Evolutionary conservation across 2,888 invertebrate genomes (phyloP).

Genomic region (Odontomyia ornata): DNA sequence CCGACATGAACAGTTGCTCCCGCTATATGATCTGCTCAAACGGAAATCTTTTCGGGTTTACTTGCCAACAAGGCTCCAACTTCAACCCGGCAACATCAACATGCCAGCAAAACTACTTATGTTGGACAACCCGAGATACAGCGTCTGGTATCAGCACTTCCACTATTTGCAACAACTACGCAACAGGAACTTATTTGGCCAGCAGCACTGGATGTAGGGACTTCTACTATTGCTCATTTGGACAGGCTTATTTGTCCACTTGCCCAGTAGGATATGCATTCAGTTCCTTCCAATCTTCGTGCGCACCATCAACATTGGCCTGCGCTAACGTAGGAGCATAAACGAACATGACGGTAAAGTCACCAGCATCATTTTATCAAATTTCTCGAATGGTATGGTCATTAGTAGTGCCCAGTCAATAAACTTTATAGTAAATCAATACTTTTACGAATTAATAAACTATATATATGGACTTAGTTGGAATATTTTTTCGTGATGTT

Average conservation of each 20-base stretch:
- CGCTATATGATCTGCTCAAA: neutral
- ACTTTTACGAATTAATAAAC: neutral
- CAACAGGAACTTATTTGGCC: conserved; percentile 4
- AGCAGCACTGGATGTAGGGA: neutral
- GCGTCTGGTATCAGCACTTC: neutral
- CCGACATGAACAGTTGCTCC: conserved; percentile 1
- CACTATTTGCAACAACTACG: neutral
- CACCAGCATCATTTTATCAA: too few relatives aligned
- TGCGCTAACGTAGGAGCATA: neutral
- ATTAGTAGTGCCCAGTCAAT: too few relatives aligned
- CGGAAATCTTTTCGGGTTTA: neutral
- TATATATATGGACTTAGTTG: too few relatives aligned
- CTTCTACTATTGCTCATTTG: conserved; percentile 1
- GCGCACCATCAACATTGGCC: neutral
- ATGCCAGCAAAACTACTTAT: neutral
- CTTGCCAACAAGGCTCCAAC: neutral
- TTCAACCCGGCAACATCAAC: neutral
- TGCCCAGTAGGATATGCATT: conserved; percentile 15
- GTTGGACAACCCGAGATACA: neutral
- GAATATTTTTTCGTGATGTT: neutral
- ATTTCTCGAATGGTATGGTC: too few relatives aligned
- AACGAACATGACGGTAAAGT: too few relatives aligned
- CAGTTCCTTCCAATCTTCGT: neutral
- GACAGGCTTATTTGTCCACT: neutral
- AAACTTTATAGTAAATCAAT: too few relatives aligned